phyloP scores from a whole-genome alignment of 2,888 invertebrate species.

The Diloba caeruleocephala region DNA sequence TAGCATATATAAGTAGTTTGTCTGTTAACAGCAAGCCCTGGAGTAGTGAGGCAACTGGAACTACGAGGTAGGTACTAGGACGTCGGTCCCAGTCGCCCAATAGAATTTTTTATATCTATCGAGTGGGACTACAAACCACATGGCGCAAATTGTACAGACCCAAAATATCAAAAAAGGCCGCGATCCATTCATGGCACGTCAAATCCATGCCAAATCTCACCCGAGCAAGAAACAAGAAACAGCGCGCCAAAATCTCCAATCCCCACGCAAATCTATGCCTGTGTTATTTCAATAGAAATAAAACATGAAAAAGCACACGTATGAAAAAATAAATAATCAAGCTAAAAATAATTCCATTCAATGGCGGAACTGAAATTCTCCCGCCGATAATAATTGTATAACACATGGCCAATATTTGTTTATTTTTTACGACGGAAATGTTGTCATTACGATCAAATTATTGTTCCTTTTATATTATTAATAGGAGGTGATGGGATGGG shows the following conservation, averaged over 20 bases:
- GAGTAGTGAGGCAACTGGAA: no score
- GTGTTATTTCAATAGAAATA: conserved; percentile 5
- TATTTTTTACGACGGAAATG: conserved; percentile 45
- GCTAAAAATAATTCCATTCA: conserved; percentile 39
- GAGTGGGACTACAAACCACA: no score
- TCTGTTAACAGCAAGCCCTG: no score
- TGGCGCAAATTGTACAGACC: no score
- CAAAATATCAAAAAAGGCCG: no score
- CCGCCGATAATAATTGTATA: conserved; percentile 38
- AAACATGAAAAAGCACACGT: conserved; percentile 9
- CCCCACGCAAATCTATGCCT: background rate
- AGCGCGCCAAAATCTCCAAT: no score
- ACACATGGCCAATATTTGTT: conserved; percentile 47
- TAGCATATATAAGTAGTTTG: background rate
- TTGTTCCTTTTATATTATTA: conserved; percentile 27
- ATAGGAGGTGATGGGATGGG: conserved; percentile 3
- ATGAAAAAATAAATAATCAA: conserved; percentile 19
- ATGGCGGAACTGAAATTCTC: conserved; percentile 43
- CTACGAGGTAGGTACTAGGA: no score
- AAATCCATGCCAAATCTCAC: no score
- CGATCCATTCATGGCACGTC: no score
- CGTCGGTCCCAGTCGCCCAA: no score
- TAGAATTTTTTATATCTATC: no score
- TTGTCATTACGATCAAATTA: conserved; percentile 32
- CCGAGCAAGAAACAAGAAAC: no score